These are phyloP conservation scores for Philonicus albiceps DNA, from an alignment of 2,888 invertebrate genomes.

Conservation along the genomic window DNA sequence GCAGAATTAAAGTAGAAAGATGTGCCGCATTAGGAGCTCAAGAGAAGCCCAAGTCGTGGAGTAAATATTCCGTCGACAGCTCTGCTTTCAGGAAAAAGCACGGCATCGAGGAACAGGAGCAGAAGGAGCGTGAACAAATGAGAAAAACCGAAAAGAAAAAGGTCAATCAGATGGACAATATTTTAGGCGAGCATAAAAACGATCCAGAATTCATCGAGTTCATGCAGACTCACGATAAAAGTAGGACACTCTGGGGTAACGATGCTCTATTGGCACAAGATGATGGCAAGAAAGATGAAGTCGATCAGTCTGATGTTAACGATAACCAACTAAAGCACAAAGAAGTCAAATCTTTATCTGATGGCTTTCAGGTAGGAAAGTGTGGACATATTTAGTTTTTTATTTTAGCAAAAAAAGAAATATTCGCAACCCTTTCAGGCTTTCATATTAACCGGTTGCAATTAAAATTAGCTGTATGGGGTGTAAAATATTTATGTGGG, in stretches of 20 bases:
- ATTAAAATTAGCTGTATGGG: no score
- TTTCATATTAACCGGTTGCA: no score
- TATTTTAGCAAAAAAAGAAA: no score
- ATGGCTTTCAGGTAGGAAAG: background rate
- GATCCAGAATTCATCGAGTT: constrained; percentile 92
- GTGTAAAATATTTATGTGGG: no score
- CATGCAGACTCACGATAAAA: constrained; percentile 79
- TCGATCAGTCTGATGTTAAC: background rate
- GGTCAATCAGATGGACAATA: constrained; percentile 68
- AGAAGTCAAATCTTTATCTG: constrained; percentile 6
- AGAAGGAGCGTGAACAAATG: constrained; percentile 52
- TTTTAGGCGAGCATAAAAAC: constrained; percentile 80
- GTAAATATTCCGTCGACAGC: constrained; percentile 86
- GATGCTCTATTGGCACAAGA: constrained; percentile 57
- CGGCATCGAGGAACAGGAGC: constrained; percentile 58
- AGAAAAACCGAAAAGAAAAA: constrained; percentile 59
- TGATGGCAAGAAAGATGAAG: background rate
- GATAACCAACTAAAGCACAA: constrained; percentile 25
- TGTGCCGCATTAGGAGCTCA: constrained; percentile 75
- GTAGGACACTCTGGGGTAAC: constrained; percentile 67
- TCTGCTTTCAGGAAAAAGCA: constrained; percentile 69
- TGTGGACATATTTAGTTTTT: no score
- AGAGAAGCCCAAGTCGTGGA: constrained; percentile 89
- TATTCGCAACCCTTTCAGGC: no score
- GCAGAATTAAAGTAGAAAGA: constrained; percentile 79